Conservation (phyloP, 2,888 invertebrate genomes). For the Escarpia spicata region DNA sequence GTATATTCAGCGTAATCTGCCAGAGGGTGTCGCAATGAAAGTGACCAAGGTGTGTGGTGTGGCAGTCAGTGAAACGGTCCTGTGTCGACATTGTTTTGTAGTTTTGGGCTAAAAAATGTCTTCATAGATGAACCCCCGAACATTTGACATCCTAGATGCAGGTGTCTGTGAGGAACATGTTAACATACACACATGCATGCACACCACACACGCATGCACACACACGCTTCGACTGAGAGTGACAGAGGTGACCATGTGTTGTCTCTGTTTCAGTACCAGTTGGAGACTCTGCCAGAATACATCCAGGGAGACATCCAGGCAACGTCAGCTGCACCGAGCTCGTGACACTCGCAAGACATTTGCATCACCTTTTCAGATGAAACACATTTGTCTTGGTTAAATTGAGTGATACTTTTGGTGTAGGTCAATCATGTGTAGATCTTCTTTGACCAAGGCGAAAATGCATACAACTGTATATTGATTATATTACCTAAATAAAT, state of each 20-base stretch:
- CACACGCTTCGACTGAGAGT: neutral
- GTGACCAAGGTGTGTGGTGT: conserved; percentile 51
- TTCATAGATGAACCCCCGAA: too few relatives aligned
- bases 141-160: too few relatives aligned
- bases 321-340: neutral
- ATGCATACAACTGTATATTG: too few relatives aligned
- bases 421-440: neutral
- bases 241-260: neutral
- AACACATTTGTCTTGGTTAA: neutral
- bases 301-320: neutral
- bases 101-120: too few relatives aligned
- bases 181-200: too few relatives aligned
- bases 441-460: too few relatives aligned
- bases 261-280: neutral
- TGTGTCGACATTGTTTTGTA: too few relatives aligned
- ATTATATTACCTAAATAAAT: too few relatives aligned
- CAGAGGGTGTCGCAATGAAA: conserved; percentile 96
- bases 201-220: neutral
- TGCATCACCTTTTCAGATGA: neutral
- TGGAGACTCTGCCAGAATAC: neutral
- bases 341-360: neutral
- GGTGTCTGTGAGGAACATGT: too few relatives aligned
- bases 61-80: too few relatives aligned
- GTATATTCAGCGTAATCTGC: conserved; percentile 94
- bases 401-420: neutral